phyloP scores from a whole-genome alignment of 2,888 invertebrate genomes.

The Morpho achilles region DNA sequence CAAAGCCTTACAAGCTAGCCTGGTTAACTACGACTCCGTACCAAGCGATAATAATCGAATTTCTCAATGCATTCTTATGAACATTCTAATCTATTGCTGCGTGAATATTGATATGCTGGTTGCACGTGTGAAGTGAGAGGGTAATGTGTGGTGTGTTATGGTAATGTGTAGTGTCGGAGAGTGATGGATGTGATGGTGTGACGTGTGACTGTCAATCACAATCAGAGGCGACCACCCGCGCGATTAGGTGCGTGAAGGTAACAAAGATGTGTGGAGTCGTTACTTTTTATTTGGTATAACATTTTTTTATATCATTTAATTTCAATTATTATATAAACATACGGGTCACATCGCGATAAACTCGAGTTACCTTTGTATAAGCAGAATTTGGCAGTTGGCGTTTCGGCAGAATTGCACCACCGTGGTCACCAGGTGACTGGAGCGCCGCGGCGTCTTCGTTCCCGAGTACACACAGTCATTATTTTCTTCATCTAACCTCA shows the following conservation, averaged over 20 bases:
- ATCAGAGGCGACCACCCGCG: constrained; percentile 74
- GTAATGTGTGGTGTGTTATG: constrained; percentile 34
- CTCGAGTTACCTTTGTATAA: too few relatives aligned
- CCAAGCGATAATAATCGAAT: constrained; percentile 1
- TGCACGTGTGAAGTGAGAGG: neutral
- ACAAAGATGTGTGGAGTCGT: constrained; percentile 38
- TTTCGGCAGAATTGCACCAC: too few relatives aligned
- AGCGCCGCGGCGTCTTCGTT: too few relatives aligned
- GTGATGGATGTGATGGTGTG: constrained; percentile 45
- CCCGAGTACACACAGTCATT: too few relatives aligned
- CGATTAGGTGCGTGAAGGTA: constrained; percentile 56
- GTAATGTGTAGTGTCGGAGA: constrained; percentile 23
- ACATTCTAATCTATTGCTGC: constrained; percentile 30
- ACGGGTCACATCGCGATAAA: too few relatives aligned
- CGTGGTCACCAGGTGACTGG: too few relatives aligned
- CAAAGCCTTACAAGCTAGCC: constrained; percentile 42
- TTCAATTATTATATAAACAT: too few relatives aligned
- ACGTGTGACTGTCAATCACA: constrained; percentile 74
- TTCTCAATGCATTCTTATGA: constrained; percentile 3
- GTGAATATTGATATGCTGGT: too few relatives aligned
- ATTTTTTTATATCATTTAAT: neutral
- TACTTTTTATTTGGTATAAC: constrained; percentile 4
- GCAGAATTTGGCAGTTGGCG: too few relatives aligned
- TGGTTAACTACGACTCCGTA: constrained; percentile 34
- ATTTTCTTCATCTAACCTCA: too few relatives aligned